Evolutionary conservation across 2,797 vertebrate species (phyloP), one percentile per base, ranked within the genome.

Genomic region (Enteromius paludinosus): DNA sequence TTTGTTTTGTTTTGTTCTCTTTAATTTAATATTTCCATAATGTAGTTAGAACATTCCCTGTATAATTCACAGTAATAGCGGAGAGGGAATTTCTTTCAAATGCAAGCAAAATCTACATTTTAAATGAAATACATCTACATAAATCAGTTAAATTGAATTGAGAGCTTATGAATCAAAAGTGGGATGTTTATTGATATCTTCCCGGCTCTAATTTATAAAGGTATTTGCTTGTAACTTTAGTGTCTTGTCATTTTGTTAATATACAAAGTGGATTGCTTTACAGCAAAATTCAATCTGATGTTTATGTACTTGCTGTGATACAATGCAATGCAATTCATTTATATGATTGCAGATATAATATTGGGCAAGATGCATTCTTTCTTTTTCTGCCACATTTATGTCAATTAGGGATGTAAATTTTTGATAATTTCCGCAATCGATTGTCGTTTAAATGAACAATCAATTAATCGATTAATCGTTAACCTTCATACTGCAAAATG

Each of bases 261-360:
- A 66, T 66, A 20, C 64, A n/a, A 66, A 66, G 30, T 38, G 64
- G 30, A 65, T 66, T 33, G 33, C 30, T 35, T 38, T 38, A 66
- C 18, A 10, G 33, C 64, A 20, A 35, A 66, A 18, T 65, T 65
- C 33, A 35, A 17, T 20, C 62, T 65, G 25, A 64, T 33, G 17
- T 66, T 20, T 66, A n/a, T 38, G 30, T 33, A 20, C 59, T 30
- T 62, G 6, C 8, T 20, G 33, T 38, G 33, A 66, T 33, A 10
- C 62, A 64, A 18, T 66, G 10, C 64, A 62, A 17, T 30, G 17
- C 28, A 66, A 20, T 11, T n/a, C 9, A 38, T 66, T 20, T n/a
- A n/a, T 35, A 68, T 68, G 35, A 68, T 41, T 68, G 33, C 35
- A 20, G 17, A 35, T 41, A 41, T 68, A 68, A 41, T 41, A 68